Percentiles rank a stretch among this genome's conserved stretches.
Conservation (phyloP, 2,888 invertebrate genomes). For the Cataglyphis altisquamis region DNA sequence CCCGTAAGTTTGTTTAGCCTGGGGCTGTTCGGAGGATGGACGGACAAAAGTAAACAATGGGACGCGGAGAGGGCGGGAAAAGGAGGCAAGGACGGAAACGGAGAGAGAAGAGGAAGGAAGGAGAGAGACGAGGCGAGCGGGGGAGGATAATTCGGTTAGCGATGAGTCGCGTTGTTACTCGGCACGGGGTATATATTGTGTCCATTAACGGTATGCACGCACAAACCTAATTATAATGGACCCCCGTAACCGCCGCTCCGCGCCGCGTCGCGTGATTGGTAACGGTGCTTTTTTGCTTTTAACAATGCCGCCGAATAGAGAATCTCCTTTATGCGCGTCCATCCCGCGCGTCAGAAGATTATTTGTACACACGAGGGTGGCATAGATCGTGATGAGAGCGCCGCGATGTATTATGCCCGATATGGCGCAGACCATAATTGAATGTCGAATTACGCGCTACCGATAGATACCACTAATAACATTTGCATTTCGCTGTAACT, state of each 20-base stretch:
- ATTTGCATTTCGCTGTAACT: constrained; percentile 68
- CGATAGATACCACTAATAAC: constrained; percentile 70
- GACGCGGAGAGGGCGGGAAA: not conserved
- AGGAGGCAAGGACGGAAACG: constrained; percentile 25
- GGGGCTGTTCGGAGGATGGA: constrained; percentile 55
- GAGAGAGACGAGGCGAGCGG: constrained; percentile 33
- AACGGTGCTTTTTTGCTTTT: constrained; percentile 60
- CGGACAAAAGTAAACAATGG: constrained; percentile 62
- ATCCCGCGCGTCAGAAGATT: constrained; percentile 58
- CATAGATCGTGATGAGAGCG: constrained; percentile 50
- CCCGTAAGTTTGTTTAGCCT: constrained; percentile 78
- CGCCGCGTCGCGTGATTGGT: constrained; percentile 42
- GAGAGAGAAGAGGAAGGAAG: constrained; percentile 43
- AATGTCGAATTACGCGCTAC: constrained; percentile 71
- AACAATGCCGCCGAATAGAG: constrained; percentile 49
- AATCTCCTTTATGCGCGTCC: constrained; percentile 47
- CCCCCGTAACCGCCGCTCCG: constrained; percentile 57
- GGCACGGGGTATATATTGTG: constrained; percentile 75
- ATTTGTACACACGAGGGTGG: constrained; percentile 65
- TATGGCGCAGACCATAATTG: constrained; percentile 70
- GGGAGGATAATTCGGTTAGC: constrained; percentile 79
- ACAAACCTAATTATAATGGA: constrained; percentile 82
- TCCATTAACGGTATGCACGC: constrained; percentile 82
- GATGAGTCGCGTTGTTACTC: constrained; percentile 72
- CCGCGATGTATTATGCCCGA: constrained; percentile 68